Evolutionary conservation across 1,140 invertebrate species (phyloP), one percentile per base, ranked within the genome.

Genomic region (Cecropterus lyciades): DNA sequence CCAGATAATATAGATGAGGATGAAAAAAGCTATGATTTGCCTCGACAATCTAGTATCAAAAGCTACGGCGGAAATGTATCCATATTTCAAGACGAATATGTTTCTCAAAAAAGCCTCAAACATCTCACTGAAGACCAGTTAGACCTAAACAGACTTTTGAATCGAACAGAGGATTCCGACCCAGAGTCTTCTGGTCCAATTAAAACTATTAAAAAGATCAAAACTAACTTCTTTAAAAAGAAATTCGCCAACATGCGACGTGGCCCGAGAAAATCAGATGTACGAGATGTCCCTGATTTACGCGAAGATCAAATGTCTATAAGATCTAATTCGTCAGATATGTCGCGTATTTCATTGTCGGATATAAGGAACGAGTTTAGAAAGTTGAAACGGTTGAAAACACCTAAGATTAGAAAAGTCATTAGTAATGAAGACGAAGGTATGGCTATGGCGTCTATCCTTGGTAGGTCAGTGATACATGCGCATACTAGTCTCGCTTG

Each of bases 381-480:
- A 46, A 90, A 86, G 65, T 74, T 92, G 2, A 89, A 85, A 64
- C 70, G 77, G 8, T 65, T 92, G 11, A 94, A 93, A 69, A 92
- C 90, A 48, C 85, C 91, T 3, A 92, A 86, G 27, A 93, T 94
- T 59, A 89, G 92, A n/a, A 94, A 94, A 72, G 87, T 86, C 17
- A 69, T 71, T n/a, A 82, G 74, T 49, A 93, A 92, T 62, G 93
- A 94, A 69, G 92, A 94, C 0, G 93, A 95, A 74, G 93, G 94
- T 1, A 93, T 93, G 62, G 87, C 92, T 1, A 95, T 95, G 92
- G 94, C 94, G 1, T 94, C 95, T 8, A 91, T 95, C 57, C 81
- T 96, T 15, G 95, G 95, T 1, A 89, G 94, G 66, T 95, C 95
- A 5, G 92, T 95, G 0, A 93, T 94, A 65, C 92, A 93, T 46